Evolutionary conservation across 2,888 invertebrate genomes (phyloP), one percentile per base, ranked within the genome.

Genomic region (Fragum sueziense): DNA sequence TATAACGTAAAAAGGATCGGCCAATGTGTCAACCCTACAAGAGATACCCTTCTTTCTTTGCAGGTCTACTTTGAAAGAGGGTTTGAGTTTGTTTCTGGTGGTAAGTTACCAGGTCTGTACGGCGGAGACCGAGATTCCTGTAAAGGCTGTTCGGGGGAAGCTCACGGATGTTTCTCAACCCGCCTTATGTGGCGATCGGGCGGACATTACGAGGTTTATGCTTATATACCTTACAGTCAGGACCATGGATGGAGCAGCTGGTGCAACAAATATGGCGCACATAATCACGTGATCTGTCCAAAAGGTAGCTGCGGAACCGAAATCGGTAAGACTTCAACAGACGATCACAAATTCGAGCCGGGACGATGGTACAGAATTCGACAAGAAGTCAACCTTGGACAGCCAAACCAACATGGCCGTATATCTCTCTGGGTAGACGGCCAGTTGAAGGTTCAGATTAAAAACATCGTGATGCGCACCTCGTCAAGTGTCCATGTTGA

Each of bases 161-260:
- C 65, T 0, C 4, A 69, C n/a, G 76, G 83, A 47, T 90, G 90
- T 54, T 88, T 90, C 62, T 88, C 88, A 14, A 87, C 88, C 2
- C 74, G 90, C 3, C 82, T 89, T n/a, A 90, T 91, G 90, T 91
- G 89, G 89, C 77, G 90, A 0, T 31, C 73, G 7, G 59, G 85
- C 20, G 90, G 91, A 1, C 87, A 88, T 51, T 89, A 89, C 0
- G 90, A 90, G 75, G 87, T 89, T 6, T 90, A 90, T 62, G 80
- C 86, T 17, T 90, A 90, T 71, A 82, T 88, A 22, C 84, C 88
- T 1, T 79, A 86, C 37, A 51, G 57, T 25, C 85, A 85, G 54
- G 51, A 80, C 9, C 73, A 68, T 0, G 62, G 69, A 17, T 84
- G 74, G 65, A 51, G 33, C 61, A 57, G 22, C 0, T 87, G 79